phyloP scores from a whole-genome alignment of 2,888 invertebrate species.

The Euzophera pinguis region DNA sequence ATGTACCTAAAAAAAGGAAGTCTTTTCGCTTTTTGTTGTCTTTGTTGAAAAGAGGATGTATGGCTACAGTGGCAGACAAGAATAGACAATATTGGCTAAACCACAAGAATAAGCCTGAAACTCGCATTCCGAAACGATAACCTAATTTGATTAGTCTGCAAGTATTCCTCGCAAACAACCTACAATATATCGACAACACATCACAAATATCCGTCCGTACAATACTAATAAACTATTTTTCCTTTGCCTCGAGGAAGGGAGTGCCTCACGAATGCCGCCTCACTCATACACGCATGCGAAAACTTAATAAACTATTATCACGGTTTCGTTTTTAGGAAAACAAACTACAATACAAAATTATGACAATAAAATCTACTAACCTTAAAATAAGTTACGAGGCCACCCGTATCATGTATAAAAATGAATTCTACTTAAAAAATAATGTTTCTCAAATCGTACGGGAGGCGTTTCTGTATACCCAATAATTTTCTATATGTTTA shows the following conservation, averaged over 20 bases:
- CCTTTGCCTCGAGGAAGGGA: slow-evolving; percentile 66
- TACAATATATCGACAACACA: slow-evolving; percentile 58
- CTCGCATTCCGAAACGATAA: neutral
- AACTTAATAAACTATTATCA: slow-evolving; percentile 78
- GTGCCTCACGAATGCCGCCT: slow-evolving; percentile 71
- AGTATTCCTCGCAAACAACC: slow-evolving; percentile 39
- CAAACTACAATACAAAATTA: slow-evolving; percentile 63
- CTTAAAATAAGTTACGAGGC: slow-evolving; percentile 73
- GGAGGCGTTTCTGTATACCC: slow-evolving; percentile 34
- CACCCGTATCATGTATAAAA: slow-evolving; percentile 62
- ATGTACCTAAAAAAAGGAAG: too few relatives aligned
- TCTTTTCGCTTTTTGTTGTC: too few relatives aligned
- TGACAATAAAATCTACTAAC: slow-evolving; percentile 71
- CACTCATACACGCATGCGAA: slow-evolving; percentile 57
- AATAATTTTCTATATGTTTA: slow-evolving; percentile 36
- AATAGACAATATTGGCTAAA: too few relatives aligned
- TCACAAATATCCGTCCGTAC: slow-evolving; percentile 59
- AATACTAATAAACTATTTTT: slow-evolving; percentile 47
- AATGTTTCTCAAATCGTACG: slow-evolving; percentile 47
- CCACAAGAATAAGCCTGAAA: neutral
- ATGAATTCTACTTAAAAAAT: slow-evolving; percentile 66
- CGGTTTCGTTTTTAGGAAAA: slow-evolving; percentile 70
- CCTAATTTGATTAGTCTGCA: neutral
- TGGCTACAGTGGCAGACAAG: too few relatives aligned
- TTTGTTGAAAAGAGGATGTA: too few relatives aligned